Evolutionary conservation across 2,113 vertebrate genomes (phyloP).

Genomic region (Embiotoca jacksoni): DNA sequence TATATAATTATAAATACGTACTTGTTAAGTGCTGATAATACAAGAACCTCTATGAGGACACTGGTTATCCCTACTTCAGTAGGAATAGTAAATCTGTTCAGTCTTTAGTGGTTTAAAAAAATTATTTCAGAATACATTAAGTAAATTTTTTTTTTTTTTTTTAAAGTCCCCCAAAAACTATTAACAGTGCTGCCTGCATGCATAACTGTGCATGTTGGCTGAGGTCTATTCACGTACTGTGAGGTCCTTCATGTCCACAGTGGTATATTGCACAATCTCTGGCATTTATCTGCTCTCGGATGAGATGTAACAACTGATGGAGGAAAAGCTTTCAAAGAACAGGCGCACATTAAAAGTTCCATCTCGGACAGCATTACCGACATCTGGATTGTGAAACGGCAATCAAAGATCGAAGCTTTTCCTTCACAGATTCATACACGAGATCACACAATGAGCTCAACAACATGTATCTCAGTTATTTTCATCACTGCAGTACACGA

Average conservation of each 20-base stretch:
- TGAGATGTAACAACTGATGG: slow-evolving; percentile 2
- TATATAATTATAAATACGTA: slow-evolving; percentile 33
- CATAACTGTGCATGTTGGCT: slow-evolving; percentile 53
- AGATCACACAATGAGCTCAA: slow-evolving; percentile 4
- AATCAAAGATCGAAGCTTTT: slow-evolving; percentile 5
- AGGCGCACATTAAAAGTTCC: slow-evolving; percentile 4
- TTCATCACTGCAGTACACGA: slow-evolving; percentile 1
- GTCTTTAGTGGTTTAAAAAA: slow-evolving; percentile 34
- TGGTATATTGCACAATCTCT: slow-evolving; percentile 76
- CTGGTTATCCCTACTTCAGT: slow-evolving; percentile 33
- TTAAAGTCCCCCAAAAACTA: slow-evolving; percentile 1
- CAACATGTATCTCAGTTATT: neutral
- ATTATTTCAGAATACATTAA: slow-evolving; percentile 21
- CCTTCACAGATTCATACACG: neutral
- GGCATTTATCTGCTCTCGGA: slow-evolving; percentile 13
- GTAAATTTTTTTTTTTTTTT: neutral
- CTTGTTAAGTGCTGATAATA: slow-evolving; percentile 51
- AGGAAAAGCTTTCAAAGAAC: neutral
- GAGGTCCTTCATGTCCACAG: slow-evolving; percentile 27
- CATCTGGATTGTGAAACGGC: slow-evolving; percentile 17
- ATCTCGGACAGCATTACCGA: neutral
- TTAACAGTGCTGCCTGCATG: slow-evolving; percentile 69
- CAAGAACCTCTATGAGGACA: slow-evolving; percentile 56
- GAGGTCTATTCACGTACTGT: slow-evolving; percentile 25
- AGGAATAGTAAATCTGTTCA: slow-evolving; percentile 40